Percentiles rank a stretch among this genome's conserved stretches.
Conservation (phyloP, 2,888 invertebrate species). For the Polietes domitor region DNA sequence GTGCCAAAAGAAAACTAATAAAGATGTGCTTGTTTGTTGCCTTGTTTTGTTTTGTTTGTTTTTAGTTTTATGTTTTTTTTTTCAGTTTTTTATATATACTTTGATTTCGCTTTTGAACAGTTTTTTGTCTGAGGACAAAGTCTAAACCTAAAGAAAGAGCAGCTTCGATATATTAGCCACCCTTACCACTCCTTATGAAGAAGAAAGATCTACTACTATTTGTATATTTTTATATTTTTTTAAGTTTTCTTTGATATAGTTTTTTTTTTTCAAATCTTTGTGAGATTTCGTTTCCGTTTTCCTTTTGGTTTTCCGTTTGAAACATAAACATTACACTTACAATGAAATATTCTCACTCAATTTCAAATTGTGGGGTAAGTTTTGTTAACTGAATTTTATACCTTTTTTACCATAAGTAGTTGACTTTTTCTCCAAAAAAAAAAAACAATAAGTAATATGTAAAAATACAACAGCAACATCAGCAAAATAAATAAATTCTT, state of each 20-base stretch:
- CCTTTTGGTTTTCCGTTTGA: constrained; percentile 27
- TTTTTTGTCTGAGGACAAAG: constrained; percentile 13
- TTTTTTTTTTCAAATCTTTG: not conserved
- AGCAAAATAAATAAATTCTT: constrained; percentile 58
- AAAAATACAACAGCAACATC: not conserved
- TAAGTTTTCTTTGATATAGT: not conserved
- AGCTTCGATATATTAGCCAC: constrained; percentile 57
- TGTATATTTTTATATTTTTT: not conserved
- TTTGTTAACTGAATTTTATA: not conserved
- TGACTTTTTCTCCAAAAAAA: constrained; percentile 42
- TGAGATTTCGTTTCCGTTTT: not conserved
- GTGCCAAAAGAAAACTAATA: constrained; percentile 13
- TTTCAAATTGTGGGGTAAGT: constrained; percentile 57
- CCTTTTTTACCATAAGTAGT: constrained; percentile 46
- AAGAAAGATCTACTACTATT: constrained; percentile 11
- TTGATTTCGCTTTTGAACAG: constrained; percentile 17
- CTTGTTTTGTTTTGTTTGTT: constrained; percentile 33
- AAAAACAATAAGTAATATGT: constrained; percentile 11
- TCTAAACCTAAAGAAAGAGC: constrained; percentile 51
- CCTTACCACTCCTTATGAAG: not conserved
- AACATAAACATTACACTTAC: constrained; percentile 62
- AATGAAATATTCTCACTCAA: constrained; percentile 49
- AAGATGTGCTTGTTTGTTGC: constrained; percentile 44
- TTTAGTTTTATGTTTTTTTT: constrained; percentile 12
- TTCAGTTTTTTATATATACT: constrained; percentile 28